A percentile compares a stretch with the other conserved stretches of the same genome.
Evolutionary conservation across 2,888 invertebrate genomes (phyloP).

Genomic region (Hylaea fasciaria): DNA sequence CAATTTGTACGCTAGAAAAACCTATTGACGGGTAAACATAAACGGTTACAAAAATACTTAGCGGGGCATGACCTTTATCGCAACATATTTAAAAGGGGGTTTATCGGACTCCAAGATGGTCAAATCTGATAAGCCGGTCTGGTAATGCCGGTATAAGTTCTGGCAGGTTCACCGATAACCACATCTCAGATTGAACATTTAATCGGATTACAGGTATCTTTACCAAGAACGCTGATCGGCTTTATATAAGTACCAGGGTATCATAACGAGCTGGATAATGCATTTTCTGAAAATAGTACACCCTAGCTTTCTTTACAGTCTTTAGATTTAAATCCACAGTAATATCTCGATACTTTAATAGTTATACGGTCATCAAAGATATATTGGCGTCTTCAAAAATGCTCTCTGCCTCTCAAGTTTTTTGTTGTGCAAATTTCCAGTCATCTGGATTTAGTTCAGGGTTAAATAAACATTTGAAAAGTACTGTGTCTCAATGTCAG

Average conservation of each 20-base stretch:
- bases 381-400: not conserved
- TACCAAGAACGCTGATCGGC: conserved; percentile 62
- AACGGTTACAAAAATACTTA: conserved; percentile 12
- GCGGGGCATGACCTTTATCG: conserved; percentile 17
- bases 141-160: conserved; percentile 36
- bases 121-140: conserved; percentile 42
- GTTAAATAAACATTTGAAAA: conserved; percentile 57
- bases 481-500: conserved; percentile 53
- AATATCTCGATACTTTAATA: not conserved
- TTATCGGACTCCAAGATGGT: conserved; percentile 30
- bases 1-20: conserved; percentile 20
- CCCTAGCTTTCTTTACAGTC: conserved; percentile 7
- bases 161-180: conserved; percentile 53
- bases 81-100: conserved; percentile 31
- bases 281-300: conserved; percentile 27
- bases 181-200: conserved; percentile 52
- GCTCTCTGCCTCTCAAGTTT: not conserved
- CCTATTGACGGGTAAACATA: conserved; percentile 15
- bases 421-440: conserved; percentile 44
- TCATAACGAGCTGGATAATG: conserved; percentile 41
- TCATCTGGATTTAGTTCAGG: conserved; percentile 60
- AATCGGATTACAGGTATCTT: conserved; percentile 65
- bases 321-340: not conserved
- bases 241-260: conserved; percentile 55
- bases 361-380: not conserved